Percentiles rank a stretch among this genome's conserved stretches.
phyloP scores from a whole-genome alignment of 2,888 invertebrate species.

The Caenorhabditis drosophilae region DNA sequence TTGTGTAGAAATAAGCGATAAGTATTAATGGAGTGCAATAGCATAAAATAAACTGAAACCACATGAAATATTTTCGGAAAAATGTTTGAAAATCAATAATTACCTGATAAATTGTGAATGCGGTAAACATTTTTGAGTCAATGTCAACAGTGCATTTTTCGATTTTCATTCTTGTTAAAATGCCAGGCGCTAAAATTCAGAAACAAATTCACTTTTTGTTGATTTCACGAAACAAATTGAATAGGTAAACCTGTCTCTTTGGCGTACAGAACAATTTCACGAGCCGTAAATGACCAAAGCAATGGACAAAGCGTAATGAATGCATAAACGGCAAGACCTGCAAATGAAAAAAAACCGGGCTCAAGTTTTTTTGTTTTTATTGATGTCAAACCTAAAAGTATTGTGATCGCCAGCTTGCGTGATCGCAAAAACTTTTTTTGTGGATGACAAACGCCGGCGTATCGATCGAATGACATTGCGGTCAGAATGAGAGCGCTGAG shows the following conservation, averaged over 20 bases:
- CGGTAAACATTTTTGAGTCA: constrained; percentile 53
- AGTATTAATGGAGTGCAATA: constrained; percentile 64
- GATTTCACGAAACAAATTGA: background rate
- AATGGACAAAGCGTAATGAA: constrained; percentile 63
- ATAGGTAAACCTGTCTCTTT: constrained; percentile 50
- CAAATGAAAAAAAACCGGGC: constrained; percentile 6
- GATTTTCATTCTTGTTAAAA: constrained; percentile 64
- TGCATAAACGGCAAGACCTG: constrained; percentile 63
- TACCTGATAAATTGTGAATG: constrained; percentile 51
- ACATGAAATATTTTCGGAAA: too few species aligned
- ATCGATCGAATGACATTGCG: constrained; percentile 64
- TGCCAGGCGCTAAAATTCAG: constrained; percentile 46
- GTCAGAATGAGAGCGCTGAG: constrained; percentile 64
- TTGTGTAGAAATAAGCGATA: constrained; percentile 65
- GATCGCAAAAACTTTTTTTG: constrained; percentile 61
- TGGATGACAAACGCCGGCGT: constrained; percentile 65
- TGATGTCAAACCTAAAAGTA: constrained; percentile 62
- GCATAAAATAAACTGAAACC: constrained; percentile 62
- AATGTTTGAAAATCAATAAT: background rate
- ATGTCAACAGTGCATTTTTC: constrained; percentile 67
- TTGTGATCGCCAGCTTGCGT: constrained; percentile 55
- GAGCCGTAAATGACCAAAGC: constrained; percentile 64
- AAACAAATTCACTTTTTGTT: background rate
- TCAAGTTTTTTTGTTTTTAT: background rate
- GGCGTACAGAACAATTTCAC: constrained; percentile 65